phyloP scores from a whole-genome alignment of 2,797 vertebrate genomes.

The Rhabdomys pumilio region DNA sequence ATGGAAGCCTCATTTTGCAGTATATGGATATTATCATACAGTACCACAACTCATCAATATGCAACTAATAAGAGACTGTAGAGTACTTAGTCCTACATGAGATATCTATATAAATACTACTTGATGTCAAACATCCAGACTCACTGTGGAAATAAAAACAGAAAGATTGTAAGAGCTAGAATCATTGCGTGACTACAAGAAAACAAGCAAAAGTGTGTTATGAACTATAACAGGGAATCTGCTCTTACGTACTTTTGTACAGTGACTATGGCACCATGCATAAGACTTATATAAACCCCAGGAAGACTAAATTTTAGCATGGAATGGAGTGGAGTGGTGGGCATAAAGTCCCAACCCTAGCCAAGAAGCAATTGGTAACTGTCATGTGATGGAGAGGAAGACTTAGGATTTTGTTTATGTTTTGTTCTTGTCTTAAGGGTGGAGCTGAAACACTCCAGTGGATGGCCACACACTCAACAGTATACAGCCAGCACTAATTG shows the following conservation, averaged over 20 bases:
- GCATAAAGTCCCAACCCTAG: neutral
- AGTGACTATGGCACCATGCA: neutral
- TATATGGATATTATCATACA: neutral
- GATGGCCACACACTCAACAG: neutral
- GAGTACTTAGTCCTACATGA: neutral
- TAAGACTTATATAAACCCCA: neutral
- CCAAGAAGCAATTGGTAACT: neutral
- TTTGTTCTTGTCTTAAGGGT: neutral
- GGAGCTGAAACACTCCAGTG: neutral
- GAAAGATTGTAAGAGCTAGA: neutral
- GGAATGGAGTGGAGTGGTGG: neutral
- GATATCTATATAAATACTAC: neutral
- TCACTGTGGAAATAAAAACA: neutral
- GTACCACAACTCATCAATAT: neutral
- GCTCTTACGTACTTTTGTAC: neutral
- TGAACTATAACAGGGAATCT: neutral
- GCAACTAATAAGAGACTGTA: neutral
- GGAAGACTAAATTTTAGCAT: neutral
- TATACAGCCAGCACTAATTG: neutral
- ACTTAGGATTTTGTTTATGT: neutral
- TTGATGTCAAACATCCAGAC: too few relatives aligned
- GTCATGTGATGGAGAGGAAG: neutral
- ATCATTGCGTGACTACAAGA: neutral
- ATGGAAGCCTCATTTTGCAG: neutral
- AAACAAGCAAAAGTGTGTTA: neutral